Evolutionary conservation across 2,888 invertebrate genomes (phyloP).

Genomic region (Plebejus argus): DNA sequence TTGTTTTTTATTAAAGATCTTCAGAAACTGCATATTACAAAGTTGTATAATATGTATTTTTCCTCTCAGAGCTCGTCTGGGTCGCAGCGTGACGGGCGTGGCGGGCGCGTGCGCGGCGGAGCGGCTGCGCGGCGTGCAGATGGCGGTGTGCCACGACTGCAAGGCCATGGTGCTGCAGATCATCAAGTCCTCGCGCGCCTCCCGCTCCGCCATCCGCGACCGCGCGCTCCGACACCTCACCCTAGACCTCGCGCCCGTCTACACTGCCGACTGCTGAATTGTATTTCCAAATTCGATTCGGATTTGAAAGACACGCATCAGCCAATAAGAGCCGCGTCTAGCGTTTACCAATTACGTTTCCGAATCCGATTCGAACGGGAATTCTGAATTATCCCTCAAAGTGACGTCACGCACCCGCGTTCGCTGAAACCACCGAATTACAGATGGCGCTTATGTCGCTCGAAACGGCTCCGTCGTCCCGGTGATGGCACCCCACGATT

Average conservation of each 20-base stretch:
- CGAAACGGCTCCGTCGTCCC: background rate
- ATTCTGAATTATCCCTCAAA: background rate
- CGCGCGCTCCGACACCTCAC: slow-evolving; percentile 90
- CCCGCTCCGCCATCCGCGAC: slow-evolving; percentile 90
- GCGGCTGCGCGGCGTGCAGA: slow-evolving; percentile 87
- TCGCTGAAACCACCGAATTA: background rate
- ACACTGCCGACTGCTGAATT: slow-evolving; percentile 78
- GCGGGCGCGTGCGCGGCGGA: slow-evolving; percentile 81
- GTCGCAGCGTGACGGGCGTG: slow-evolving; percentile 72
- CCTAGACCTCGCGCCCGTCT: slow-evolving; percentile 91
- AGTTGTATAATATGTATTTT: too few species aligned
- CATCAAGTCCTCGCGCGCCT: slow-evolving; percentile 92
- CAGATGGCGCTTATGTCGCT: background rate
- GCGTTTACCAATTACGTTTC: background rate
- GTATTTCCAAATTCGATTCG: background rate
- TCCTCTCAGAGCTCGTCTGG: slow-evolving; percentile 79
- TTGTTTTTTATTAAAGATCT: too few species aligned
- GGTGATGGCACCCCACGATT: background rate
- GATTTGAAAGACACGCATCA: background rate
- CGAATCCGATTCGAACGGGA: background rate
- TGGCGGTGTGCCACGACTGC: slow-evolving; percentile 97
- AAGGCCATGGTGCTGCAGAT: slow-evolving; percentile 96
- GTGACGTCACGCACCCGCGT: background rate
- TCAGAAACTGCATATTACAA: too few species aligned
- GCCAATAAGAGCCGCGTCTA: background rate